Base-by-base conservation (phyloP, 2,888 invertebrate genomes). In the Epinotia nisella region DNA sequence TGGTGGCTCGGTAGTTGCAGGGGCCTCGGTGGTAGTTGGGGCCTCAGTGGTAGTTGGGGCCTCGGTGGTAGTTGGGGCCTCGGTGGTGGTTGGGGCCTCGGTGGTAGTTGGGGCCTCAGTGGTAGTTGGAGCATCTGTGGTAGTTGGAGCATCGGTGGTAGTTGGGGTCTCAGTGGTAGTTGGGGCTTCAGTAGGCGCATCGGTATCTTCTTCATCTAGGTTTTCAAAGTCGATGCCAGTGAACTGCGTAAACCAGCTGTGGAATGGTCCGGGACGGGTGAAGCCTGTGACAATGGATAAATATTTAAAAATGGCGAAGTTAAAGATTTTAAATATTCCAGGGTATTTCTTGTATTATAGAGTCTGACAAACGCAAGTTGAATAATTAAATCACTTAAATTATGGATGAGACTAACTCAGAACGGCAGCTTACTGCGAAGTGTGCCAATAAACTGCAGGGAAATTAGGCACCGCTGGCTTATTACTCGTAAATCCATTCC, bases 231-330 rank as follows among this genome's bases (percentile, higher is more conserved):
- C 88, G 19, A 92, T 79, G 1, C 90, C 90, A 2, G 89, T 85
- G 4, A 90, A 73, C 56, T 87, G 75, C 35, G 78, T 75, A 68
- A 89, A 83, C 93, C 93, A 94, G 19, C 78, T 53, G 3, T 83
- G 86, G 87, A 90, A 94, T 0, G 91, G 91, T 29, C 90, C 92
- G 1, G 92, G 83, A 1, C 93, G 88, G 17, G 85, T 83, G 78
- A 93, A 93, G 76, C 90, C 93, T 91, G 79, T 0, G 74, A 78
- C 64, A 24, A 17, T 66, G 19, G 55, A 61, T 67, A 61, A 39
- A n/a, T 51, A 39, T 13, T 45, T 39, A 17, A 17, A 45, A 39
- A 9, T n/a, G 35, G 5, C n/a, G 35, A 58, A 21, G 19, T 11
- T 19, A 1, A 10, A 10, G 9, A 4, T 53, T 19, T 21, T 10